These are phyloP conservation scores for Sipha flava DNA, from an alignment of 1,140 invertebrate genomes.

Conservation along the genomic window DNA sequence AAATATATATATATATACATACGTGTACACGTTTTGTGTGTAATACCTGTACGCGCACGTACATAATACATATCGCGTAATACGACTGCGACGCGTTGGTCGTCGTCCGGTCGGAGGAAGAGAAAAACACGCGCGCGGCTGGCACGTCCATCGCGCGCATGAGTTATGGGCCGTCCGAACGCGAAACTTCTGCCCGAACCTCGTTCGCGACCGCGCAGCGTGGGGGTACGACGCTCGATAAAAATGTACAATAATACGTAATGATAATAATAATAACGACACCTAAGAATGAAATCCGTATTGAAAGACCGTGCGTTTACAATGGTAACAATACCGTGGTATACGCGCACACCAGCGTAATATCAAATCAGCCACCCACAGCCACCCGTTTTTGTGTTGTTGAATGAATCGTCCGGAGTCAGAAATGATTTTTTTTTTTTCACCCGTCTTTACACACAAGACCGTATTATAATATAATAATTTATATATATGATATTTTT, in stretches of 20 bases:
- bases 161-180: constrained; percentile 20
- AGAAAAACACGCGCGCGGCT: background rate
- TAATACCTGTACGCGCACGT: too few relatives aligned
- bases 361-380: constrained; percentile 9
- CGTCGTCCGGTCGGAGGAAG: background rate
- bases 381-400: background rate
- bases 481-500: background rate
- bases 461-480: too few relatives aligned
- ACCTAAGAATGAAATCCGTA: constrained; percentile 19
- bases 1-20: too few relatives aligned
- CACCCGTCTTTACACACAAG: constrained; percentile 13
- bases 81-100: background rate
- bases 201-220: too few relatives aligned
- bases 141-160: background rate
- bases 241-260: background rate
- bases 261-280: constrained; percentile 15
- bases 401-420: background rate
- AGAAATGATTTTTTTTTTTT: background rate
- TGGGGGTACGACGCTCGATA: background rate
- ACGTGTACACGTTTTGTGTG: too few relatives aligned
- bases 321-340: background rate
- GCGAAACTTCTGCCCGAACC: constrained; percentile 1
- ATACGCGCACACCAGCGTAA: too few relatives aligned
- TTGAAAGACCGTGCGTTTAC: constrained; percentile 20
- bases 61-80: too few relatives aligned